Conservation (phyloP, 2,797 vertebrate species). For the Cuniculus paca region DNA sequence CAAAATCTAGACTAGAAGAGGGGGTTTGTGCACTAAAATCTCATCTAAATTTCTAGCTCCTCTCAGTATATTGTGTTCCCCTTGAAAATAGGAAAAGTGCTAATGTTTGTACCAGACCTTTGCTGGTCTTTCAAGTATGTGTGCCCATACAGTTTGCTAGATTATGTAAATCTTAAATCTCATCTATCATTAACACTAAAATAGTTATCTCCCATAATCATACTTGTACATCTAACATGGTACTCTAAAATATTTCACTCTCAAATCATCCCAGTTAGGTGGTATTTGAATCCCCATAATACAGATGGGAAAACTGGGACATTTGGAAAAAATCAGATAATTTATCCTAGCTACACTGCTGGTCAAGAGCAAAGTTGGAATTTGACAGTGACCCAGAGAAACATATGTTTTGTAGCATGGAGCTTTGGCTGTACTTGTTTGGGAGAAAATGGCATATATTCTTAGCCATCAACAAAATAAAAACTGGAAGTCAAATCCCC, state of each 20-base stretch:
- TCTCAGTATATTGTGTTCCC: background rate
- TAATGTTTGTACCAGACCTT: background rate
- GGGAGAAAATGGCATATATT: background rate
- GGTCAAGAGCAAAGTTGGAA: background rate
- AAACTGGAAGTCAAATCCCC: slow-evolving; percentile 50
- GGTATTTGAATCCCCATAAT: background rate
- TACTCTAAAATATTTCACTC: background rate
- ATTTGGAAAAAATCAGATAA: background rate
- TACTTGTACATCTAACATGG: background rate
- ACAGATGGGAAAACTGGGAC: background rate
- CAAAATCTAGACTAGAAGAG: background rate
- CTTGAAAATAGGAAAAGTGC: background rate
- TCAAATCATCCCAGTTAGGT: background rate
- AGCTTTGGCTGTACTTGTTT: background rate
- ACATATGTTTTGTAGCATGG: background rate
- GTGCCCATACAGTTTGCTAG: background rate
- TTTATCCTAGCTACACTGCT: background rate
- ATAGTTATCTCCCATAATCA: background rate
- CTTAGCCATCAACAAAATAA: slow-evolving; percentile 56
- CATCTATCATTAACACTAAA: background rate
- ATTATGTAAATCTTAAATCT: background rate
- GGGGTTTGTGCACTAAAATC: background rate
- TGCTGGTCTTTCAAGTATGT: background rate
- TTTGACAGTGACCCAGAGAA: background rate
- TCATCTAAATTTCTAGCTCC: background rate